Base-by-base conservation (phyloP, 2,113 vertebrate species). In the Sminthopsis crassicaudata region DNA sequence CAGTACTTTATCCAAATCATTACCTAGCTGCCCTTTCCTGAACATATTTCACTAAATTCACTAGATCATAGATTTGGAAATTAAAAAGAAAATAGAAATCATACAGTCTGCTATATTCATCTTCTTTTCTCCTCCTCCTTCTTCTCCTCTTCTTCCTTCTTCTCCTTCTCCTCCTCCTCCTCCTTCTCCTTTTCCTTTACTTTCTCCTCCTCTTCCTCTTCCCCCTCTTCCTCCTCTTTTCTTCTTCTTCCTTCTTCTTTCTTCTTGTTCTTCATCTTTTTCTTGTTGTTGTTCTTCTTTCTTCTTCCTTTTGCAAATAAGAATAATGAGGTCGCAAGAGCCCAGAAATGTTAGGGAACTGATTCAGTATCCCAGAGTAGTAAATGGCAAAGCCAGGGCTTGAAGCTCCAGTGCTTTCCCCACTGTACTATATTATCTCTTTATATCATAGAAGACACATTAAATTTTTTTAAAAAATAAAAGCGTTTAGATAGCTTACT, bases 391-490 rank as follows among this genome's bases (percentile, higher is more conserved):
- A 76, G 36, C 36, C 36, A 76, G 16, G 14, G n/a, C n/a, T 76
- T 76, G 30, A 76, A 76, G 36, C 60, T 19, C 14, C 14, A 19
- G 5, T n/a, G 14, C 5, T 76, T 76, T 76, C 2, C 60, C 12
- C 60, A n/a, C 36, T n/a, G 36, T n/a, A 76, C 4, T 14, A 76
- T n/a, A 76, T 76, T 76, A 30, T 36, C 36, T 76, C 4, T n/a
- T 95, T 94, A 10, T 93, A 24, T 90, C 90, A 89, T 96, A 16
- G 95, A 97, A 92, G 90, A 0, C 16, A 93, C 11, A 92, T 94
- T 76, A 76, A 76, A n/a, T n/a, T 67, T 84, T 93, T 92, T 48
- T 48, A 60, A 93, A 54, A 36, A 8, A 51, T 51, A 25, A 46
- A 95, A 90, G 4, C 54, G n/a, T 91, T 95, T 90, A 91, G 10